These are phyloP conservation scores for Atherinosoma microstoma DNA, from an alignment of 2,797 vertebrate genomes.

Conservation along the genomic window DNA sequence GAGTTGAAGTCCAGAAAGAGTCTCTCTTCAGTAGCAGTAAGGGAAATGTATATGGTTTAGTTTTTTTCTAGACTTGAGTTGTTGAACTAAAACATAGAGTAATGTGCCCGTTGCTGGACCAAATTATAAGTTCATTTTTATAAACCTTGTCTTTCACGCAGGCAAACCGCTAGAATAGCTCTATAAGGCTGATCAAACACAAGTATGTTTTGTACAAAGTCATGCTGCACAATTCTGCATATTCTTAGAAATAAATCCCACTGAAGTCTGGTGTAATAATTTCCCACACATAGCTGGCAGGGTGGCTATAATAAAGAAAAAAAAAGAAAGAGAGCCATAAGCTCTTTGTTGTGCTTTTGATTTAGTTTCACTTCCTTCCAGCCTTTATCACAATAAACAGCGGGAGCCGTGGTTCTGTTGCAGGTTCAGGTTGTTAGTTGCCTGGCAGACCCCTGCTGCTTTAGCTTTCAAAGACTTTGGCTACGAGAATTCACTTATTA, in stretches of 20 bases:
- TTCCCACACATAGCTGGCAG: neutral
- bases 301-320: neutral
- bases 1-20: no score
- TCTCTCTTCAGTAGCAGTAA: no score
- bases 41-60: no score
- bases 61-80: no score
- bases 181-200: neutral
- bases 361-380: constrained; percentile 21
- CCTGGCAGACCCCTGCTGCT: neutral
- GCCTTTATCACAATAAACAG: constrained; percentile 19
- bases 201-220: neutral
- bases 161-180: neutral
- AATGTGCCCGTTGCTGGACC: no score
- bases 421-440: constrained; percentile 11
- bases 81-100: no score
- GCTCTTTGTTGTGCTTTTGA: constrained; percentile 21
- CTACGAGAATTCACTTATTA: neutral
- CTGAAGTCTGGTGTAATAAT: neutral
- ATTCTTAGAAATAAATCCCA: neutral
- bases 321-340: neutral
- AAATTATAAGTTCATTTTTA: no score
- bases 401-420: constrained; percentile 11
- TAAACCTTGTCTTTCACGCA: no score
- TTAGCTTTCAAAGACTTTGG: constrained; percentile 12
- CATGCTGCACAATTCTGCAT: neutral